These are phyloP conservation scores for Dunckerocampus dactyliophorus DNA, from an alignment of 2,113 vertebrate species.

Conservation along the genomic window DNA sequence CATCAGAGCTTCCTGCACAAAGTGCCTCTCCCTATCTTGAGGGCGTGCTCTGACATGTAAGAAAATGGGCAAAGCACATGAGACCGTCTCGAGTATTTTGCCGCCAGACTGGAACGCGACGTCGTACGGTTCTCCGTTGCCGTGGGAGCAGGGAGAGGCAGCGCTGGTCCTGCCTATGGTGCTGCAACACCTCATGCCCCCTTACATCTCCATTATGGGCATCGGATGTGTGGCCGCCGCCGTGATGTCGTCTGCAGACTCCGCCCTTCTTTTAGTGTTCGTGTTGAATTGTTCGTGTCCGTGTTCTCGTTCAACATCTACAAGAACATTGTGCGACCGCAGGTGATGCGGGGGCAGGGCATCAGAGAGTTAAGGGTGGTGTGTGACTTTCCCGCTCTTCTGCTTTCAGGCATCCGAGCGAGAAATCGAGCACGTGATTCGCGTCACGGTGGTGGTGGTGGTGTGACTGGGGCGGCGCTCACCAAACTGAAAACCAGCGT, in stretches of 20 bases:
- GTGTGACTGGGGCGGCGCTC: constrained; percentile 21
- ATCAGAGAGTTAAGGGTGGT: neutral
- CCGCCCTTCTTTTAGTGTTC: constrained; percentile 46
- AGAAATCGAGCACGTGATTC: constrained; percentile 69
- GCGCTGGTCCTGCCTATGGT: constrained; percentile 39
- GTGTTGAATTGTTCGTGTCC: too few relatives aligned
- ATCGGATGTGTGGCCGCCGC: constrained; percentile 51
- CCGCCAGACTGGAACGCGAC: constrained; percentile 48
- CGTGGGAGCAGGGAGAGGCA: constrained; percentile 20
- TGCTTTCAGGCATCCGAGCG: constrained; percentile 65
- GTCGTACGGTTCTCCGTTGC: constrained; percentile 26
- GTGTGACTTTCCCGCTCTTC: neutral
- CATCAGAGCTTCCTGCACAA: too few relatives aligned
- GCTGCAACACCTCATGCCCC: too few relatives aligned
- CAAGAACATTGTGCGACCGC: constrained; percentile 45
- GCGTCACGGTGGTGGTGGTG: constrained; percentile 18
- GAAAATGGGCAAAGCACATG: neutral
- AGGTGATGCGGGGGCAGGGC: neutral
- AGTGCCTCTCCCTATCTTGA: too few relatives aligned
- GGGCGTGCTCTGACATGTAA: too few relatives aligned
- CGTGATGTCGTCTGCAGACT: constrained; percentile 55
- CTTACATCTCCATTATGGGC: constrained; percentile 24
- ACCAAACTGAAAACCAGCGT: constrained; percentile 60
- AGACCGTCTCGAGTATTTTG: neutral
- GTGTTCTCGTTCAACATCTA: constrained; percentile 43